phyloP scores from a whole-genome alignment of 2,113 vertebrate species.

The Crotalus horridus region DNA sequence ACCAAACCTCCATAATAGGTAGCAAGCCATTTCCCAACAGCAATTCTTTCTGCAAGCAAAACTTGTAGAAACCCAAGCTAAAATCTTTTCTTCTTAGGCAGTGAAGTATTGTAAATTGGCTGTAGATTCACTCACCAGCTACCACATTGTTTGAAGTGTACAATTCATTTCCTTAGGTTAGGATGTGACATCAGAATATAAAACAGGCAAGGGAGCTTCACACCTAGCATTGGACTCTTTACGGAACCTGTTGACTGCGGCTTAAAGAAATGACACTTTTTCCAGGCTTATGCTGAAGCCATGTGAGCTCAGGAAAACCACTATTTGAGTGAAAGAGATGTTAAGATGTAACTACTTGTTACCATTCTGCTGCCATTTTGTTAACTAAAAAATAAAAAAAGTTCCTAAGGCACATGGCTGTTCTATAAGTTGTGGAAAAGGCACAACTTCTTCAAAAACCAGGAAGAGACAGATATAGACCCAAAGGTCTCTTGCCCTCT shows the following conservation, averaged over 20 bases:
- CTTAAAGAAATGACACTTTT: background rate
- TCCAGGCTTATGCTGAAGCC: background rate
- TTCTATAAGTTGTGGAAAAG: background rate
- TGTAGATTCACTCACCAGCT: background rate
- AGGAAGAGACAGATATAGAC: background rate
- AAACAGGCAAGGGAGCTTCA: background rate
- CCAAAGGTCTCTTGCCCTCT: background rate
- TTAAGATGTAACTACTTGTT: background rate
- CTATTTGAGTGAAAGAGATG: background rate
- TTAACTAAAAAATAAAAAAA: background rate
- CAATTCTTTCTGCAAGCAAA: background rate
- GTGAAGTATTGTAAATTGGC: background rate
- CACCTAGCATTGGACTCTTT: background rate
- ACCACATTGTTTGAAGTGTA: background rate
- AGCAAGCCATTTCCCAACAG: background rate
- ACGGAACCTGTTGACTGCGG: background rate
- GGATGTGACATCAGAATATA: background rate
- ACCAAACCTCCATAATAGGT: background rate
- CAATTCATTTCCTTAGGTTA: background rate
- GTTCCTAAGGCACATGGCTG: background rate
- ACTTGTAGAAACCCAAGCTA: background rate
- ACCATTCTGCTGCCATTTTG: background rate
- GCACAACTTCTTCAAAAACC: background rate
- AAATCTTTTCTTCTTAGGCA: background rate
- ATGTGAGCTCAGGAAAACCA: background rate